Base-by-base conservation (phyloP, 2,888 invertebrate species). In the Ophioninae sp. region DNA sequence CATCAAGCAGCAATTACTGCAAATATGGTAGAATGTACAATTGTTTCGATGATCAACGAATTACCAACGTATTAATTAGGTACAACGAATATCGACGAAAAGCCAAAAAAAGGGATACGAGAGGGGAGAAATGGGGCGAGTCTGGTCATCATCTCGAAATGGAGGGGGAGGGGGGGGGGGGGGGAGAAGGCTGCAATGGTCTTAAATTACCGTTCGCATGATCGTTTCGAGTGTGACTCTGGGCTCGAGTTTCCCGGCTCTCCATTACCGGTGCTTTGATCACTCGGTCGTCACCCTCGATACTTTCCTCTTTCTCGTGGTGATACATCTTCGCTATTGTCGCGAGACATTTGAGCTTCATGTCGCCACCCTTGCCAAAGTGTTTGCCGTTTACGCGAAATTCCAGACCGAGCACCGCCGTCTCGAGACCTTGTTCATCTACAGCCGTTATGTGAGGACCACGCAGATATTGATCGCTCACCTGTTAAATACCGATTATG, bases 311-410 rank as follows among this genome's bases (percentile, higher is more conserved):
- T 93, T 97, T 97, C 91, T 96, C 97, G 86, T 96, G 94, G 95
- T 96, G 96, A 93, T 97, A 97, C 20, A 97, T 95, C 20, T 96
- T 96, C 59, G 96, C 96, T 92, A 97, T 97, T 87, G 96, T 97
- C 75, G 97, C 97, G 91, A 97, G 94, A 94, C 97, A 97, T 94
- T 97, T 97, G 88, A 97, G 94, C 93, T 97, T 97, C 94, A 97
- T 95, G 93, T 97, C 97, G 91, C 97, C 97, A 88, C 95, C 95
- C 91, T 95, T 95, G 73, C 73, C 64, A 94, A 97, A 97, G 93
- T 97, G 97, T 92, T 96, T 96, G 85, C 95, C 95, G 89, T 95
- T 95, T 85, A 96, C 97, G 91, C 95, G 95, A 93, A 97, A 97
- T 93, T 97, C 96, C 84, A 97, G 94, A 17, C 95, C 96, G 64